Evolutionary conservation across 2,888 invertebrate species (phyloP).

Genomic region (Nebria salina): DNA sequence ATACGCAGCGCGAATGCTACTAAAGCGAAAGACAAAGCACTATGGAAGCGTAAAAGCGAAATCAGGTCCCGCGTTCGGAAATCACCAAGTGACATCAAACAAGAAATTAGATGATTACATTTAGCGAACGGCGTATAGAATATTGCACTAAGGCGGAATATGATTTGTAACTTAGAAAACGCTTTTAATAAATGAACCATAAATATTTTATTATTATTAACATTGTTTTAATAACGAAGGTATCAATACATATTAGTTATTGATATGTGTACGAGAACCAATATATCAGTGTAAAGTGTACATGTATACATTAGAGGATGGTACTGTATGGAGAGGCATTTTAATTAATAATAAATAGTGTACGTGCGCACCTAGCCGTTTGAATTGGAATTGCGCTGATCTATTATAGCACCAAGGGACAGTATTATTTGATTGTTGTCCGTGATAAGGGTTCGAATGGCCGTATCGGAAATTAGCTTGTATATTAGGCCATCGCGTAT

Average conservation of each 20-base stretch:
- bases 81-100: constrained; percentile 3
- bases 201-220: too few relatives aligned
- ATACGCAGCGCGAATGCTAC: neutral
- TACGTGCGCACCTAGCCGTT: constrained; percentile 4
- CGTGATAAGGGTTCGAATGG: constrained; percentile 44
- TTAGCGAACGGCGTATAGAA: neutral
- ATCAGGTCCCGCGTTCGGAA: neutral
- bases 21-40: constrained; percentile 9
- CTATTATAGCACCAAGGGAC: constrained; percentile 27
- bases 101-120: neutral
- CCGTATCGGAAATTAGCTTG: constrained; percentile 46
- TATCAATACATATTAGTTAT: too few relatives aligned
- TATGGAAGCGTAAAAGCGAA: neutral
- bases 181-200: too few relatives aligned
- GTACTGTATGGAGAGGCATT: neutral
- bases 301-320: too few relatives aligned
- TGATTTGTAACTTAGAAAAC: too few relatives aligned
- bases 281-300: too few relatives aligned
- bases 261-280: too few relatives aligned
- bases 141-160: too few relatives aligned
- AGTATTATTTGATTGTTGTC: constrained; percentile 45
- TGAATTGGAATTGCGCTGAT: neutral
- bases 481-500: constrained; percentile 32
- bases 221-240: too few relatives aligned
- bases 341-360: constrained; percentile 17